Percentiles rank a stretch among this genome's conserved stretches.
These are phyloP conservation scores for Yponomeuta sedellus DNA, from an alignment of 2,888 invertebrate species.

Conservation along the genomic window DNA sequence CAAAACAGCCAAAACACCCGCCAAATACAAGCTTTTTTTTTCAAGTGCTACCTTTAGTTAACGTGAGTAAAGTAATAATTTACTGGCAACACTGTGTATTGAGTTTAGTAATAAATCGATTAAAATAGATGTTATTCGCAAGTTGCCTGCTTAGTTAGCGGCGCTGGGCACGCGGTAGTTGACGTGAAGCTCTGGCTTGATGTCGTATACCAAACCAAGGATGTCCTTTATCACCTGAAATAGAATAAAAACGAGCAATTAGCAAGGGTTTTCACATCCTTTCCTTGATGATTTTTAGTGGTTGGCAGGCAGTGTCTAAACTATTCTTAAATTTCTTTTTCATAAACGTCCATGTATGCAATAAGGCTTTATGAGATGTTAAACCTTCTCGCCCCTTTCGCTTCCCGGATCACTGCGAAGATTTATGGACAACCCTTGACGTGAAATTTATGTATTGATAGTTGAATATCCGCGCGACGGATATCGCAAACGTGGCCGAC, in stretches of 20 bases:
- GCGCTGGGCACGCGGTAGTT: constrained; percentile 80
- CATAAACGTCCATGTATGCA: too few species aligned
- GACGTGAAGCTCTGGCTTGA: constrained; percentile 94
- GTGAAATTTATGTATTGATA: too few species aligned
- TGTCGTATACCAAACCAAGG: constrained; percentile 90
- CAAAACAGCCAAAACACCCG: background rate
- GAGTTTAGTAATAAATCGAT: background rate
- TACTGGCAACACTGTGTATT: background rate
- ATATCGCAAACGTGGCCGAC: too few species aligned
- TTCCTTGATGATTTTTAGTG: too few species aligned
- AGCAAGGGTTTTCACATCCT: background rate
- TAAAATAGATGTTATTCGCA: constrained; percentile 7
- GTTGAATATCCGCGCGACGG: too few species aligned
- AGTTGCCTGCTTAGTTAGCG: constrained; percentile 29
- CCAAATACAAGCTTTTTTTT: background rate
- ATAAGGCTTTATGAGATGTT: too few species aligned
- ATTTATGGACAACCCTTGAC: too few species aligned
- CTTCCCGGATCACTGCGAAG: too few species aligned
- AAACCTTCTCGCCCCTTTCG: too few species aligned
- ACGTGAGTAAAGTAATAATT: constrained; percentile 1
- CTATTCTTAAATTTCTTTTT: too few species aligned
- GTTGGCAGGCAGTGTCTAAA: too few species aligned
- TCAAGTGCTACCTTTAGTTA: background rate
- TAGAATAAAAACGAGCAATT: too few species aligned
- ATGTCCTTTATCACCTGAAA: constrained; percentile 86